These are phyloP conservation scores for Myotis vivesi DNA, from an alignment of 2,797 vertebrate genomes.

Conservation along the genomic window DNA sequence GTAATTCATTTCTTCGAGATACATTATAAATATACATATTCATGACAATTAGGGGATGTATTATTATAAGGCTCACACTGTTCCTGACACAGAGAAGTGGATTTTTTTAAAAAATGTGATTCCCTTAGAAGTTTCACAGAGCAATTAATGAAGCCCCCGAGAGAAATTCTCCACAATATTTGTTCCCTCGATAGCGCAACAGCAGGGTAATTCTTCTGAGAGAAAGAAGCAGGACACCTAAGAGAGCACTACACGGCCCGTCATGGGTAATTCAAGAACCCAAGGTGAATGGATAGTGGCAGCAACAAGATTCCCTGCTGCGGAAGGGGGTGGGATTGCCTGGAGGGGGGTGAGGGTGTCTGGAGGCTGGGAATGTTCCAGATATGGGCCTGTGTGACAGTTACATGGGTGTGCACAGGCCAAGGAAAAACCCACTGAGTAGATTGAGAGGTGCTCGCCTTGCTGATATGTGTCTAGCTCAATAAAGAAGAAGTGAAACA, in stretches of 20 bases:
- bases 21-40: not conserved
- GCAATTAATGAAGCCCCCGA: too few relatives aligned
- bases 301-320: not conserved
- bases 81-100: not conserved
- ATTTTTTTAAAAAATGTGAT: not conserved
- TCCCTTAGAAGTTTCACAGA: not conserved
- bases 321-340: not conserved
- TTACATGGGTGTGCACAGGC: rapidly evolving
- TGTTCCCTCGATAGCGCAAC: rapidly evolving
- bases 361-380: rapidly evolving
- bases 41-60: not conserved
- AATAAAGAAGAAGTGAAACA: not conserved
- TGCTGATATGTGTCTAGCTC: rapidly evolving
- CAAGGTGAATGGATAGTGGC: rapidly evolving
- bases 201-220: not conserved
- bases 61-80: not conserved
- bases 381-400: too few relatives aligned
- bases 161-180: not conserved
- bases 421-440: not conserved
- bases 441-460: rapidly evolving
- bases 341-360: not conserved
- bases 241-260: rapidly evolving
- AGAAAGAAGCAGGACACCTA: not conserved
- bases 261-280: not conserved
- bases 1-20: not conserved